phyloP scores from a whole-genome alignment of 2,113 vertebrate species.

The Calypte anna region DNA sequence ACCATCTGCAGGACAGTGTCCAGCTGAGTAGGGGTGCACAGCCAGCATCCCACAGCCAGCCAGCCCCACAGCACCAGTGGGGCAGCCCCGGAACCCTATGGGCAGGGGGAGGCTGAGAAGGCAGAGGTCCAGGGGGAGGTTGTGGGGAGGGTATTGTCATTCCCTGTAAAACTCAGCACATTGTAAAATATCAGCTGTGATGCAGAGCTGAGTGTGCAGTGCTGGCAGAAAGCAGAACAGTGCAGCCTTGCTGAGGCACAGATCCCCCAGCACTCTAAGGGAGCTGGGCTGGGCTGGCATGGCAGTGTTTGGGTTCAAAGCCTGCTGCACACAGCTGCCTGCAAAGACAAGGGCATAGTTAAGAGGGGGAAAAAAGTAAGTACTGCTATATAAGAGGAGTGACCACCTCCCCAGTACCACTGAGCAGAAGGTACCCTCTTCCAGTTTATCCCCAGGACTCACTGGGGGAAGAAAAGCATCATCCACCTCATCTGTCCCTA shows the following conservation, averaged over 20 bases:
- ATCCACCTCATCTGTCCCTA: not conserved
- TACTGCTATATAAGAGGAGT: not conserved
- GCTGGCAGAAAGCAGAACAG: not conserved
- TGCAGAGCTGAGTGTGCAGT: accelerated
- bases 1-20: accelerated
- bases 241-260: not conserved
- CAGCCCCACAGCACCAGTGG: not conserved
- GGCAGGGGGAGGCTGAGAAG: not conserved
- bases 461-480: not conserved
- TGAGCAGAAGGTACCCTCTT: not conserved
- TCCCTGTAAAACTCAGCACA: not conserved
- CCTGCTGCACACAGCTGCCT: not conserved
- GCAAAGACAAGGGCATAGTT: accelerated
- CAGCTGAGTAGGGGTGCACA: not conserved
- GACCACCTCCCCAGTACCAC: not conserved
- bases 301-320: accelerated
- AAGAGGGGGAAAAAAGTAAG: not conserved
- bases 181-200: accelerated
- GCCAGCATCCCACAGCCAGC: no score
- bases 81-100: accelerated
- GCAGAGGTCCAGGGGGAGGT: accelerated
- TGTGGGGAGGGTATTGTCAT: not conserved
- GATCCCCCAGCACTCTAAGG: not conserved
- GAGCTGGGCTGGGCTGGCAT: not conserved
- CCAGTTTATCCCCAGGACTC: not conserved